Conservation (phyloP, 2,888 invertebrate species). For the Ectemnius cavifrons region DNA sequence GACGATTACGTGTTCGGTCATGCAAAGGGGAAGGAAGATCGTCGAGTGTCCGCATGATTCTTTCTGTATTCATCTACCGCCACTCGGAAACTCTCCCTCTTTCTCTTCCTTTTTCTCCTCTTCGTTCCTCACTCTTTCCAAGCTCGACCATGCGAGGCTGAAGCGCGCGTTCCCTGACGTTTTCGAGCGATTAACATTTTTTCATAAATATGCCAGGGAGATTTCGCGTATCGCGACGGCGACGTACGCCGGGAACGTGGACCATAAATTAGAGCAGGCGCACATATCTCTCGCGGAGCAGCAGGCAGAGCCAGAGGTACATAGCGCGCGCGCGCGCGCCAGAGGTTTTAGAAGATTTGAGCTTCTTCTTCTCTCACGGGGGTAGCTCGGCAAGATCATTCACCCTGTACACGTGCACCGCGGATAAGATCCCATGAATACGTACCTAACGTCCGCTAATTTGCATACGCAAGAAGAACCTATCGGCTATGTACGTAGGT, state of each 20-base stretch:
- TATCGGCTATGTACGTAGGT: constrained; percentile 48
- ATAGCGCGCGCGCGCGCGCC: too few species aligned
- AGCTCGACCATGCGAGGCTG: neutral
- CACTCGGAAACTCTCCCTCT: too few species aligned
- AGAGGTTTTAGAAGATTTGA: constrained; percentile 55
- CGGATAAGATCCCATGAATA: constrained; percentile 71
- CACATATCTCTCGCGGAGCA: constrained; percentile 14
- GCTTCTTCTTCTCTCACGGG: constrained; percentile 57
- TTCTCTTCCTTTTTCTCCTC: too few species aligned
- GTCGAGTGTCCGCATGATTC: constrained; percentile 13
- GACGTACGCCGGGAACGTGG: constrained; percentile 24
- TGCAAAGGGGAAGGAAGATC: constrained; percentile 54
- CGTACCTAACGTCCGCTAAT: constrained; percentile 63
- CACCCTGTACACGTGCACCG: constrained; percentile 69
- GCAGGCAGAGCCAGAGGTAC: constrained; percentile 17
- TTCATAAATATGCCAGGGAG: constrained; percentile 36
- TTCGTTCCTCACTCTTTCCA: too few species aligned
- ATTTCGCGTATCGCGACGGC: constrained; percentile 19
- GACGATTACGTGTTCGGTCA: constrained; percentile 58
- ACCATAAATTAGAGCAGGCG: constrained; percentile 41
- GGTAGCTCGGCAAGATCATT: constrained; percentile 63
- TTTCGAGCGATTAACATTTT: constrained; percentile 35
- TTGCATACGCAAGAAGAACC: constrained; percentile 68
- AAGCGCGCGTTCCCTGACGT: constrained; percentile 6
- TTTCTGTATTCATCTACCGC: constrained; percentile 32